Evolutionary conservation across 2,797 vertebrate species (phyloP).

Genomic region (Hypotaenidia philippensis): DNA sequence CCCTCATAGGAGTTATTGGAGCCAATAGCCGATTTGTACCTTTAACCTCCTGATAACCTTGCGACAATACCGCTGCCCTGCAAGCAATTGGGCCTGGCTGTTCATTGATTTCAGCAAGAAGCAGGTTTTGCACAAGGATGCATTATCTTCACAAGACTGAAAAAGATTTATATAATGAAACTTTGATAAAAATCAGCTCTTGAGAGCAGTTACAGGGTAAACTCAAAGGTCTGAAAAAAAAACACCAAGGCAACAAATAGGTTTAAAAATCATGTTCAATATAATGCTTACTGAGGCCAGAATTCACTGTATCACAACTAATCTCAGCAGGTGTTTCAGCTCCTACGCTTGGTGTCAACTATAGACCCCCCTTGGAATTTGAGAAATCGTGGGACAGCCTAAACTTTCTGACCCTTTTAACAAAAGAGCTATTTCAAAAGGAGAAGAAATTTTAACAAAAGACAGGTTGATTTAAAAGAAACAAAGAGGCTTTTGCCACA

Average conservation of each 20-base stretch:
- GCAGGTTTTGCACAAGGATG: conserved; percentile 23
- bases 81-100: not conserved
- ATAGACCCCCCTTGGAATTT: not conserved
- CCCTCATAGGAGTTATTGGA: not conserved
- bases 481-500: not conserved
- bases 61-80: conserved; percentile 3
- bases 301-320: not conserved
- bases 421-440: not conserved
- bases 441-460: not conserved
- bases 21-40: not conserved
- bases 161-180: conserved; percentile 52
- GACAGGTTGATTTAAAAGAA: not conserved
- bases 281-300: not conserved
- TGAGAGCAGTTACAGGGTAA: not conserved
- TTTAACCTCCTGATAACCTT: conserved; percentile 66
- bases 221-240: conserved; percentile 34
- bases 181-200: conserved; percentile 68
- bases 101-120: conserved; percentile 48
- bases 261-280: not conserved
- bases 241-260: not conserved
- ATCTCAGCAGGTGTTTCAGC: not conserved
- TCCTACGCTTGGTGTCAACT: not conserved
- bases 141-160: conserved; percentile 31
- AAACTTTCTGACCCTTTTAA: not conserved
- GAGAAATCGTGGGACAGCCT: not conserved